phyloP scores from a whole-genome alignment of 2,797 vertebrate species.

The Gambusia yucatana region DNA sequence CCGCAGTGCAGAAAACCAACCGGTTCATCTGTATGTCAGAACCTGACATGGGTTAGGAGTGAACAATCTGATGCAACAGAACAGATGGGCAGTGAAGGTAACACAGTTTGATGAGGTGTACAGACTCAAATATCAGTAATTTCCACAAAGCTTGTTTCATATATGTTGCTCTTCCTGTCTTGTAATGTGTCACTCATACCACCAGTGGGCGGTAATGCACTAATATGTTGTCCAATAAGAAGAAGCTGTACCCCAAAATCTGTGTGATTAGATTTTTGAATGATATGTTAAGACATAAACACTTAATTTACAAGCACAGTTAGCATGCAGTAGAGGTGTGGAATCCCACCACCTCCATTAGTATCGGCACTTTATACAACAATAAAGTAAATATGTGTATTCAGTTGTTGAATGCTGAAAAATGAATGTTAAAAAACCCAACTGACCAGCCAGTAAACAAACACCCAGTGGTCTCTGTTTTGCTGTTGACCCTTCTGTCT shows the following conservation, averaged over 20 bases:
- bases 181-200: neutral
- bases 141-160: neutral
- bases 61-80: neutral
- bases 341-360: neutral
- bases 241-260: neutral
- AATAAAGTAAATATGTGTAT: too few relatives aligned
- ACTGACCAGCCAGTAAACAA: neutral
- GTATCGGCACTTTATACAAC: neutral
- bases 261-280: neutral
- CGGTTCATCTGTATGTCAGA: neutral
- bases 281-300: neutral
- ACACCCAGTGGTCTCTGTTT: neutral
- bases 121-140: neutral
- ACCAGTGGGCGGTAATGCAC: neutral
- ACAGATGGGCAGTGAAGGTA: neutral
- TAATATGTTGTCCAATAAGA: neutral
- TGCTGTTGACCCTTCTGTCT: neutral
- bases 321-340: neutral
- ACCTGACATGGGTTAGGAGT: neutral
- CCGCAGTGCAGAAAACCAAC: neutral
- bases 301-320: neutral
- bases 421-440: neutral
- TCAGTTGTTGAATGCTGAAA: too few relatives aligned
- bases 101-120: neutral
- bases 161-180: neutral